Base-by-base conservation (phyloP, 2,888 invertebrate genomes). In the Nomada fucata region DNA sequence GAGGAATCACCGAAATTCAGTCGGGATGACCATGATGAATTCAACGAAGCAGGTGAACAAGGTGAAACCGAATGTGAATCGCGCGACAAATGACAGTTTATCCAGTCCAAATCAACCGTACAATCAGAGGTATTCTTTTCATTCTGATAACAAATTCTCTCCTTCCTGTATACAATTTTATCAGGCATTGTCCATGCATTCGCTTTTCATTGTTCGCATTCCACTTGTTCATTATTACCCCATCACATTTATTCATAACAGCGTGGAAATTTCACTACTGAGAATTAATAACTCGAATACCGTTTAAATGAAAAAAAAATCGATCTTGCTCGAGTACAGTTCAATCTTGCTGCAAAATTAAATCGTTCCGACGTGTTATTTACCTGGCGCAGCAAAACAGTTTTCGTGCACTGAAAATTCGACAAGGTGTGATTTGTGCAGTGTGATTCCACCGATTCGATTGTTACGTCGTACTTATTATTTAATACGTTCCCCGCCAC, bases 41-140 rank as follows among this genome's bases (percentile, higher is more conserved):
- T 97, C 96, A 60, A 96, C 97, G 88, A 96, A 97, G 92, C 97
- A 97, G 94, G 97, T 97, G 93, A 97, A 97, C 95, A 97, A 97
- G 94, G 97, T 97, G 91, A 98, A 97, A 94, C 97, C 97, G 63
- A 97, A 97, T 91, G 97, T 97, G 81, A 97, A 97, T 93, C 95
- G 97, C 94, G 96, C 96, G 79, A 95, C 96, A 70, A 96, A 96
- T 55, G 97, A 97, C 90, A 96, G 96, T 94, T 95, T 96, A 94
- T 96, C 94, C 73, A 95, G 95, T 90, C 96, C 96, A 67, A 94
- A 92, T 91, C 95, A 96, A 86, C 96, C 96, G 86, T 96, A 96
- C 93, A 96, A 96, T 93, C 95, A 96, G 91, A 95, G 95, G 95
- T 94, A 93, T 84, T 80, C 68, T 57, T 75, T 78, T 77, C 50